phyloP scores from a whole-genome alignment of 2,797 vertebrate species.

The Heteromormyrus szaboi region DNA sequence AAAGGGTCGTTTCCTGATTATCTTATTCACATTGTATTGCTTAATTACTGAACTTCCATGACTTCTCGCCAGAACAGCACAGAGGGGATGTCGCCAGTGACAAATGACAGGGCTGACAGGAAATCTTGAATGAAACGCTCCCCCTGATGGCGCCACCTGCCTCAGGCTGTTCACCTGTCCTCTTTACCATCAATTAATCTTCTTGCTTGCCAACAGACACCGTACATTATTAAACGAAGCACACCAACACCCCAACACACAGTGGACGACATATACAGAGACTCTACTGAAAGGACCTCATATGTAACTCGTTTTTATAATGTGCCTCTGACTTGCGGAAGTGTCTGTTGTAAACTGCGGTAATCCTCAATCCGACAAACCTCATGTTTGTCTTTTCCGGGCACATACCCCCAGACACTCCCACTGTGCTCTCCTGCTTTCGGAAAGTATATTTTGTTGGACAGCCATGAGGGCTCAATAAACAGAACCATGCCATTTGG shows the following conservation, averaged over 20 bases:
- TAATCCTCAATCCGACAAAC: background rate
- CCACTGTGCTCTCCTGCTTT: background rate
- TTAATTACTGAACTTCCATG: background rate
- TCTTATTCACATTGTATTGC: background rate
- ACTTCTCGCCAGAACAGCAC: background rate
- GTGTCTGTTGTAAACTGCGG: background rate
- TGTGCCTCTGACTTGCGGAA: background rate
- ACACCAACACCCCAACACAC: background rate
- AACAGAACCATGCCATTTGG: background rate
- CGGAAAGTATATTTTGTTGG: background rate
- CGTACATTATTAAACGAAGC: background rate
- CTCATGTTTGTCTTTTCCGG: background rate
- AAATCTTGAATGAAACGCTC: slow-evolving; percentile 17
- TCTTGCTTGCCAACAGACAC: background rate
- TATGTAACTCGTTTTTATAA: background rate
- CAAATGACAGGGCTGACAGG: slow-evolving; percentile 11
- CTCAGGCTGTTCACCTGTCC: background rate
- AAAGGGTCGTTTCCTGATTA: background rate
- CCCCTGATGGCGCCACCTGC: slow-evolving; percentile 8
- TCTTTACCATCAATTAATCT: background rate
- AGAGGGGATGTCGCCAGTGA: background rate
- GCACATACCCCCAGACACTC: background rate
- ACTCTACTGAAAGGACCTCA: background rate
- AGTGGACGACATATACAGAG: background rate
- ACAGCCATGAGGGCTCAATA: background rate